Conservation (phyloP, 1,140 invertebrate genomes). For the Caerostris extrusa region DNA sequence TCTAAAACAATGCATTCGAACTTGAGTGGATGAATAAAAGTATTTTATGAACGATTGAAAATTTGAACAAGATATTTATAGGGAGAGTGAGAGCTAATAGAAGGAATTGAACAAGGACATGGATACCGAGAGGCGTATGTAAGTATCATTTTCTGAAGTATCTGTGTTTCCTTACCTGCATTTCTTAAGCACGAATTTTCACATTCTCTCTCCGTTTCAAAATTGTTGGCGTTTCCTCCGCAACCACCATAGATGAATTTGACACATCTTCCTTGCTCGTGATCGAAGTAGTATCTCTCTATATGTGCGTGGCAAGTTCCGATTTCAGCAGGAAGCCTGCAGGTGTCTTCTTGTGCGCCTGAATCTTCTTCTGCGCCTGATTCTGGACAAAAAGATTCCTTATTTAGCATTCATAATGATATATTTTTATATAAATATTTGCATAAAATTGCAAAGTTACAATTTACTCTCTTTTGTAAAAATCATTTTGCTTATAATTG, state of each 20-base stretch:
- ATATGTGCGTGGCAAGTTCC: conserved; percentile 91
- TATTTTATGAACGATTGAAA: too few species aligned
- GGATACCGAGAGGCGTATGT: not conserved
- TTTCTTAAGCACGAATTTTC: not conserved
- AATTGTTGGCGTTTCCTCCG: conserved; percentile 85
- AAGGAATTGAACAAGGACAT: not conserved
- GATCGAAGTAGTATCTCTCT: conserved; percentile 93
- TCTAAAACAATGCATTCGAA: too few species aligned
- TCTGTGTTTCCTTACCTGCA: not conserved
- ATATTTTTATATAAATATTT: too few species aligned
- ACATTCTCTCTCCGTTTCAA: not conserved
- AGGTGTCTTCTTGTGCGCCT: conserved; percentile 79
- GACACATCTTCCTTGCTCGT: conserved; percentile 86
- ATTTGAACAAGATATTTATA: not conserved
- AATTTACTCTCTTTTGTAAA: too few species aligned
- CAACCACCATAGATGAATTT: conserved; percentile 90
- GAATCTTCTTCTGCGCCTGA: not conserved
- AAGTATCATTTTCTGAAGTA: not conserved
- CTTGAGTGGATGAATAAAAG: too few species aligned
- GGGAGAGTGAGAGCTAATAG: not conserved
- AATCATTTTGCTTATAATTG: too few species aligned
- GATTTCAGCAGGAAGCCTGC: conserved; percentile 87
- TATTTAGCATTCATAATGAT: too few species aligned
- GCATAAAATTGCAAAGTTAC: too few species aligned
- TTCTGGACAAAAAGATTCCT: too few species aligned